Base-by-base conservation (phyloP, 92 coral and sea anemone species). In the Montipora capitata region DNA sequence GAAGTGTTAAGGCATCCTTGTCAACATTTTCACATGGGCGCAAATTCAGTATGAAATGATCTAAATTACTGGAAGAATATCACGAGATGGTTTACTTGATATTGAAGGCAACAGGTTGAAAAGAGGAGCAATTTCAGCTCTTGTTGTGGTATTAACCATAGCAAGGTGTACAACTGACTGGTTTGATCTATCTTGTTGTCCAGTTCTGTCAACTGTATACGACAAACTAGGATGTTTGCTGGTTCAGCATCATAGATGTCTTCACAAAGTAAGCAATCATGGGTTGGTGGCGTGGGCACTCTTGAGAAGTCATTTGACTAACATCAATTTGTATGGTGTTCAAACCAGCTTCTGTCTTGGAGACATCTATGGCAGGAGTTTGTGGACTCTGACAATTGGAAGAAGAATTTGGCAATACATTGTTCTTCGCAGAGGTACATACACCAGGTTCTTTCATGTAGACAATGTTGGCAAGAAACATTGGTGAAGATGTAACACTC, bases 91-190 rank as follows among this genome's bases (percentile, higher is more conserved):
- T 10, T 7, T 66, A 7, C 38, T 38, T 27, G 45, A 38, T 42
- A 68, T 3, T 27, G 74, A 48, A 5, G 74, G 74, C 2, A 68
- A 2, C 39, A 68, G 9, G 10, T 40, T 51, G 62, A 45, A 38
- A 20, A 70, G 52, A 4, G 87, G 58, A 10, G 87, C 87, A 48
- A 7, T 7, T 70, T 81, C 77, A 81, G 75, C 86, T 81, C 77
- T 81, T 18, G 77, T 81, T 16, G 76, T 68, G 65, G 68, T 77
- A 3, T 51, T 6, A 42, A 3, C 18, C 14, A 81, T 66, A 40
- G 68, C 35, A 3, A 18, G 20, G 3, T 15, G 54, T 44, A 35
- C 11, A 58, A 16, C 42, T 8, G 40, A 7, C 16, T 66, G 72
- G n/a, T 66, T 12, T 66, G 42, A 18, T 18, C 10, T 13, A 18